Conservation (phyloP, 2,797 vertebrate species). For the Dipus sagitta region DNA sequence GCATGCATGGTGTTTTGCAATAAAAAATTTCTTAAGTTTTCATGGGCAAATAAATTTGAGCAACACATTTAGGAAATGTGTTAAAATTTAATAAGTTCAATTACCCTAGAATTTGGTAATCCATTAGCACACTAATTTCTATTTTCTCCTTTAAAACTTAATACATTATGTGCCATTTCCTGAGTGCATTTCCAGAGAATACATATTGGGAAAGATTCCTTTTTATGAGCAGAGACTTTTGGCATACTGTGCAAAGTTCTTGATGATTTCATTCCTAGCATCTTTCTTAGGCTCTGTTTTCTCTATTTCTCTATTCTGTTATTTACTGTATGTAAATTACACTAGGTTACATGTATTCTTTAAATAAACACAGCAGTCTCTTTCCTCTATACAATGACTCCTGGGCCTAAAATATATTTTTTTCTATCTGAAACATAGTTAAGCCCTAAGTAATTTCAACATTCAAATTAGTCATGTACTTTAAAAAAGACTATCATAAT, state of each 20-base stretch:
- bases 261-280: background rate
- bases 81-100: conserved; percentile 3
- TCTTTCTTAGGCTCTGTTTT: background rate
- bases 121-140: background rate
- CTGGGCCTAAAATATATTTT: background rate
- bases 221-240: background rate
- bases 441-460: conserved; percentile 19
- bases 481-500: background rate
- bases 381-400: conserved; percentile 3
- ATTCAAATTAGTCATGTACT: conserved; percentile 11
- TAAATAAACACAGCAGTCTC: background rate
- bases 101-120: background rate
- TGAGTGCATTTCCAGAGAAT: background rate
- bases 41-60: background rate
- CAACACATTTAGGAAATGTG: conserved; percentile 10
- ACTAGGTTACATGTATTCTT: background rate
- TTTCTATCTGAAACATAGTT: background rate
- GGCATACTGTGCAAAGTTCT: background rate
- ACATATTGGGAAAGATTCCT: background rate
- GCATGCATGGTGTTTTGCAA: background rate
- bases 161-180: background rate
- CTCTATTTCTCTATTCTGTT: background rate
- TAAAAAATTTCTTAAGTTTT: background rate
- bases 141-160: background rate
- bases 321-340: background rate